Evolutionary conservation across 2,113 vertebrate species (phyloP).

Genomic region (Pituophis catenifer): DNA sequence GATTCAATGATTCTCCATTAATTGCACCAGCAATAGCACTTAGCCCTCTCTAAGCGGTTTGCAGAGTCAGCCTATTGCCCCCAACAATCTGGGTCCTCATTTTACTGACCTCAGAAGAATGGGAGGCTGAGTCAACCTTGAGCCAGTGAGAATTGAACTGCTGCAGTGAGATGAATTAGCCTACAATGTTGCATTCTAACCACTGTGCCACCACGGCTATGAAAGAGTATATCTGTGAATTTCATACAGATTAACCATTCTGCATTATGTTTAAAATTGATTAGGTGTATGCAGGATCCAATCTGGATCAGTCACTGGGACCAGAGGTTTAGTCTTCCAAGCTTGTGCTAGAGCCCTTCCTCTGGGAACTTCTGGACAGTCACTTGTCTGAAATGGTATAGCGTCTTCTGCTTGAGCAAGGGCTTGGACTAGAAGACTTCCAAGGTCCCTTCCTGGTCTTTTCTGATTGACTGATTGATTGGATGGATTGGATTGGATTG

Average conservation of each 20-base stretch:
- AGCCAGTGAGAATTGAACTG: not conserved
- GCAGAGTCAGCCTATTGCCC: not conserved
- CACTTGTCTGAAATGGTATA: not conserved
- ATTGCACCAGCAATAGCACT: not conserved
- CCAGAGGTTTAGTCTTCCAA: too few relatives aligned
- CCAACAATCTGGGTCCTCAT: not conserved
- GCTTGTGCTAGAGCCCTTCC: too few relatives aligned
- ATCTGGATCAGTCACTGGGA: too few relatives aligned
- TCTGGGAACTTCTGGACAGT: not conserved
- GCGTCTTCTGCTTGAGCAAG: not conserved
- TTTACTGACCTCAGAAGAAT: not conserved
- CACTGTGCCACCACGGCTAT: not conserved
- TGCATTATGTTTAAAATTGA: not conserved
- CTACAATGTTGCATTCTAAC: not conserved
- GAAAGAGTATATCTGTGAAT: not conserved
- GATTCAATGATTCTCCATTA: not conserved
- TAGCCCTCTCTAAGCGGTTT: too few relatives aligned
- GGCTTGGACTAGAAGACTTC: not conserved
- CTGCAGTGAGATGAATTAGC: not conserved
- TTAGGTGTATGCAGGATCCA: not conserved
- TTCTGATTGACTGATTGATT: not conserved
- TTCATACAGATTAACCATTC: not conserved
- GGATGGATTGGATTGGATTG: too few relatives aligned
- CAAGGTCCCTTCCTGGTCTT: not conserved
- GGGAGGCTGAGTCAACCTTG: not conserved